Conservation (phyloP, 2,888 invertebrate species). For the Volucella zonaria region DNA sequence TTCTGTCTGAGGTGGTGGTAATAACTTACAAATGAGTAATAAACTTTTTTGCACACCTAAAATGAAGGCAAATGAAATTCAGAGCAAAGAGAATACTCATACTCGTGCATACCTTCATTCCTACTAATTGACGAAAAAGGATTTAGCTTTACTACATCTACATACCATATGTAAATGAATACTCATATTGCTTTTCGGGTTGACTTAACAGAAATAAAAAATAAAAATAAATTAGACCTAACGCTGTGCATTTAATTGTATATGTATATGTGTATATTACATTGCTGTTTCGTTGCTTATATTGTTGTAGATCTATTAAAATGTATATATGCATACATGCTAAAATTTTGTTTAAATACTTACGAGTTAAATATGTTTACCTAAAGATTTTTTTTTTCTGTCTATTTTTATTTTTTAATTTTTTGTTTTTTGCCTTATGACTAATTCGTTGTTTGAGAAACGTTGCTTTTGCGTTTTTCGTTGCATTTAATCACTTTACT, state of each 20-base stretch:
- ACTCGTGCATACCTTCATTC: conserved; percentile 47
- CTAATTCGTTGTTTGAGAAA: conserved; percentile 84
- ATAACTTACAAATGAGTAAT: conserved; percentile 71
- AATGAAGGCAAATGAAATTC: conserved; percentile 29
- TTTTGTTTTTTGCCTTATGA: conserved; percentile 76
- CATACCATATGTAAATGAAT: conserved; percentile 23
- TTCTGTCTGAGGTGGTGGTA: conserved; percentile 46
- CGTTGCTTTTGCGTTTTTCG: conserved; percentile 81
- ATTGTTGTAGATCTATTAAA: conserved; percentile 51
- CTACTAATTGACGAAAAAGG: conserved; percentile 73
- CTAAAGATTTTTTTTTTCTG: conserved; percentile 56
- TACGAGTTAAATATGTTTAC: conserved; percentile 55
- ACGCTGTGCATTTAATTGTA: conserved; percentile 8
- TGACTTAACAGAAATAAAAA: conserved; percentile 48
- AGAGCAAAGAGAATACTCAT: conserved; percentile 4
- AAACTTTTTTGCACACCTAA: conserved; percentile 47
- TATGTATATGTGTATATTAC: conserved; percentile 64
- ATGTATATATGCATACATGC: conserved; percentile 43
- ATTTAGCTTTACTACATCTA: conserved; percentile 49
- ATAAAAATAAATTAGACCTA: too few species aligned
- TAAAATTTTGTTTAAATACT: conserved; percentile 43
- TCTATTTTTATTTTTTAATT: too few species aligned
- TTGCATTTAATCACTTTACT: conserved; percentile 79
- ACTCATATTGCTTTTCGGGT: conserved; percentile 62
- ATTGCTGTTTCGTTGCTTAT: conserved; percentile 70